These are phyloP conservation scores for Drosophila ustulata DNA, from an alignment of 2,888 invertebrate genomes.

Conservation along the genomic window DNA sequence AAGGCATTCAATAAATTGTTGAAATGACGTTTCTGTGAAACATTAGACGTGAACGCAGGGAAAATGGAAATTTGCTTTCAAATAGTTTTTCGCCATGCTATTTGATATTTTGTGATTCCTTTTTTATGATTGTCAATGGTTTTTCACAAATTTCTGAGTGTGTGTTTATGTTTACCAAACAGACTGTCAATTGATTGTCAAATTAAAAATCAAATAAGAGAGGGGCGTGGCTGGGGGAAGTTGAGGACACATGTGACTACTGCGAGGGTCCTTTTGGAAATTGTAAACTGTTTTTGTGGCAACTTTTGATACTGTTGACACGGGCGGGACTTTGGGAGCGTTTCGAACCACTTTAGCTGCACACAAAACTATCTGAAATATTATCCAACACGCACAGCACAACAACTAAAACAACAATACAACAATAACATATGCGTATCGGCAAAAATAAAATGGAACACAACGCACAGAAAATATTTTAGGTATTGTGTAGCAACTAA, in stretches of 20 bases:
- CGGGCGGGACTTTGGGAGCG: constrained; percentile 24
- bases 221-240: constrained; percentile 14
- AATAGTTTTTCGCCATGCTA: constrained; percentile 60
- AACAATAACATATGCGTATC: constrained; percentile 16
- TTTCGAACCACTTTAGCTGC: constrained; percentile 63
- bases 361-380: constrained; percentile 68
- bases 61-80: constrained; percentile 43
- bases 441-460: constrained; percentile 9
- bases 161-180: constrained; percentile 73
- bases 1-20: constrained; percentile 54
- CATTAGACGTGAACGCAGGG: constrained; percentile 14
- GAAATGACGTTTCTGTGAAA: constrained; percentile 28
- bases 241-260: constrained; percentile 22
- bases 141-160: constrained; percentile 60
- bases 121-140: constrained; percentile 56
- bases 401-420: constrained; percentile 23
- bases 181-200: constrained; percentile 81
- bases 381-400: constrained; percentile 57
- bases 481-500: constrained; percentile 47
- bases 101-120: constrained; percentile 65
- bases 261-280: constrained; percentile 58
- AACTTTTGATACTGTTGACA: constrained; percentile 61
- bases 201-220: constrained; percentile 71
- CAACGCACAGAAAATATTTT: constrained; percentile 69
- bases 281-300: constrained; percentile 69